phyloP scores from a whole-genome alignment of 2,797 vertebrate genomes.

The Podarcis lilfordi region DNA sequence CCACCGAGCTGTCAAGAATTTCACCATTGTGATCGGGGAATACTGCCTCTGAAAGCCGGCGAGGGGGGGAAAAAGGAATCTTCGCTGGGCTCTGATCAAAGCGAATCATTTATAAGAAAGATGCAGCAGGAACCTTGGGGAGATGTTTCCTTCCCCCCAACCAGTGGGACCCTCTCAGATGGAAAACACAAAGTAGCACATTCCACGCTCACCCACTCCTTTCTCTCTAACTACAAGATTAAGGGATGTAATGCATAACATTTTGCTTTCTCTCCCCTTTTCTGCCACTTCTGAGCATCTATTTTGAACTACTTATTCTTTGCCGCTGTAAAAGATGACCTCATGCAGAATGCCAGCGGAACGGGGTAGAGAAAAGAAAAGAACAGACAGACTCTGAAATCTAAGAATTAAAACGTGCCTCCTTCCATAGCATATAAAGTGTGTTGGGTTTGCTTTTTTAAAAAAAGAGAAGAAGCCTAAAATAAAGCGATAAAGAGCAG shows the following conservation, averaged over 20 bases:
- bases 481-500: background rate
- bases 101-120: constrained; percentile 78
- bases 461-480: background rate
- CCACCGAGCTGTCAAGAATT: constrained; percentile 76
- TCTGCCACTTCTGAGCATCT: background rate
- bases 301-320: background rate
- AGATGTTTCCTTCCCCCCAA: constrained; percentile 20
- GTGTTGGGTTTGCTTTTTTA: no score
- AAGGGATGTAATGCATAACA: constrained; percentile 11
- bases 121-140: constrained; percentile 66
- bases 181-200: constrained; percentile 57
- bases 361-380: background rate
- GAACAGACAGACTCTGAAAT: background rate
- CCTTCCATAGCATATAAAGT: background rate
- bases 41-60: constrained; percentile 69
- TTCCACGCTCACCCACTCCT: background rate
- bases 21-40: constrained; percentile 71
- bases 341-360: background rate
- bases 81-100: constrained; percentile 77
- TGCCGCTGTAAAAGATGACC: constrained; percentile 40
- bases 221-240: constrained; percentile 52
- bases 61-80: constrained; percentile 25
- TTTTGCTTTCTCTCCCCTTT: background rate
- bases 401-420: background rate
- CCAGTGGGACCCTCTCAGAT: constrained; percentile 58